A percentile compares a stretch with the other conserved stretches of the same genome.
Evolutionary conservation across 1,140 invertebrate genomes (phyloP).

Genomic region (Pseudomyrmex pallidus): DNA sequence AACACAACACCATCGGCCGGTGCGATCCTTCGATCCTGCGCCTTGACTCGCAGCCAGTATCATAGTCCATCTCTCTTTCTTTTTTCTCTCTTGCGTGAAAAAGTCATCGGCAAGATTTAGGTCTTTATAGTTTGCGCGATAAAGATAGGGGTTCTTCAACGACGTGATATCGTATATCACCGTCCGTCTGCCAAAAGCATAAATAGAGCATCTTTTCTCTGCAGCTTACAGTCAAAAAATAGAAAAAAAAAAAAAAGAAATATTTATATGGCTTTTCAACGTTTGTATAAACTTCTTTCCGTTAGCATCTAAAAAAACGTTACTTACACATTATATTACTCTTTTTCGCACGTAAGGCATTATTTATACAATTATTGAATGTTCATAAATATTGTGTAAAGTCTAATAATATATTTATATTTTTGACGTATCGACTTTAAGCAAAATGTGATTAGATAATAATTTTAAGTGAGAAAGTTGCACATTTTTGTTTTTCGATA

Average conservation of each 20-base stretch:
- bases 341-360: background rate
- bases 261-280: too few species aligned
- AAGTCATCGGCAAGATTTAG: slow-evolving; percentile 18
- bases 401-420: background rate
- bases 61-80: background rate
- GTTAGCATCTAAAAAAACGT: too few species aligned
- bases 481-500: background rate
- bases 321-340: background rate
- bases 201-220: background rate
- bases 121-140: background rate
- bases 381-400: background rate
- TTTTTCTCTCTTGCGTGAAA: background rate
- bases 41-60: slow-evolving; percentile 21
- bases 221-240: too few species aligned
- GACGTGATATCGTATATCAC: slow-evolving; percentile 11
- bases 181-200: background rate
- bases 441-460: background rate
- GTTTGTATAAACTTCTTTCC: too few species aligned
- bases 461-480: background rate
- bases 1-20: slow-evolving; percentile 25
- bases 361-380: background rate
- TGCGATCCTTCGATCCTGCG: slow-evolving; percentile 75
- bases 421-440: background rate
- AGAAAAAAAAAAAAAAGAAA: too few species aligned
- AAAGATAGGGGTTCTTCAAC: slow-evolving; percentile 10